Base-by-base conservation (phyloP, 2,797 vertebrate species). In the Kryptolebias ocellatus region DNA sequence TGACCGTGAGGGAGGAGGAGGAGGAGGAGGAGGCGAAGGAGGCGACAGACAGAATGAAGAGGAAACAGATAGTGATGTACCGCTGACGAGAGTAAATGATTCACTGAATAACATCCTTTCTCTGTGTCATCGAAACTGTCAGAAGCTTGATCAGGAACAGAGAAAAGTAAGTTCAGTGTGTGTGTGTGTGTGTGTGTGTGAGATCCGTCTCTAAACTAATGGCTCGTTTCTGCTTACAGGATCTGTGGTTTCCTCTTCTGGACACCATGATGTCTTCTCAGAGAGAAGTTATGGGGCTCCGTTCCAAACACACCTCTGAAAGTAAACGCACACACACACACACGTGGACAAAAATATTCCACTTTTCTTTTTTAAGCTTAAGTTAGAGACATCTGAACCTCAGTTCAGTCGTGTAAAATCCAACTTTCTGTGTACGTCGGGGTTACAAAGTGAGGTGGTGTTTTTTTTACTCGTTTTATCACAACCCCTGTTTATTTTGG, bases 221-320 rank as follows among this genome's bases (percentile, higher is more conserved):
- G 1, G 5, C 3, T 6, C n/a, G 1, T 34, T 5, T 4, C 18
- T 0, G 10, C 16, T 65, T 29, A 31, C 44, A 99, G 98, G 93
- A 90, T 3, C 92, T 99, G 11, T 99, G 97, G 96, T 98, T 99
- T 90, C 96, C 96, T 0, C 90, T 99, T 14, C 83, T 99, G 74
- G 96, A 98, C 82, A 93, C 95, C 9, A 96, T 99, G 96, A 98
- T 99, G 96, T 95, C 94, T 9, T 95, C 96, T 31, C 96, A 98
- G 88, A 99, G 96, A 84, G 89, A 91, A 27, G 90, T 94, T 31
- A 91, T 92, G 69, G 94, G 91, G 0, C 84, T 88, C 0, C 61
- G 76, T 4, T 81, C 92, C 49, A 92, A 81, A 72, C 87, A 73
- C 16, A 90, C 91, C 14, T 95, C 95, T 1, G 95, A 96, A 29